Percentiles rank a stretch among this genome's conserved stretches.
phyloP scores from a whole-genome alignment of 2,888 invertebrate genomes.

The Osmoderma eremita region DNA sequence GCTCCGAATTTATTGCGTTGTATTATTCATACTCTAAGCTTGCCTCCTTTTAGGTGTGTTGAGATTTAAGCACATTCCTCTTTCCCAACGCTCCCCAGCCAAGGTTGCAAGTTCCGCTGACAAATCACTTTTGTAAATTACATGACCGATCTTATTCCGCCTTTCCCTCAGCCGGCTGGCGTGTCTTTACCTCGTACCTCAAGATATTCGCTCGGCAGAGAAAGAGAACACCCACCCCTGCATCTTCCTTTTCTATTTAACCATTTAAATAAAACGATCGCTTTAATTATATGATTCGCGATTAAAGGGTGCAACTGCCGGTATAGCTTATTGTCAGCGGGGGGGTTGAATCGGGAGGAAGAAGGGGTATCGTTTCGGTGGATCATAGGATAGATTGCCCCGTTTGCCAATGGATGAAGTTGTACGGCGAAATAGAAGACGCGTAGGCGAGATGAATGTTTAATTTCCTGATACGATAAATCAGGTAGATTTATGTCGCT shows the following conservation, averaged over 20 bases:
- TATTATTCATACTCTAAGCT: constrained; percentile 44
- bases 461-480: constrained; percentile 28
- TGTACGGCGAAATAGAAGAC: constrained; percentile 10
- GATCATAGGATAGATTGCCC: not conserved
- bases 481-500: constrained; percentile 20
- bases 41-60: constrained; percentile 30
- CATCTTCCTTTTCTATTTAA: too few species aligned
- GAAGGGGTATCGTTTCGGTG: not conserved
- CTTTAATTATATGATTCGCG: constrained; percentile 24
- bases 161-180: not conserved
- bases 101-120: constrained; percentile 42
- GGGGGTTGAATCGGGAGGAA: constrained; percentile 2
- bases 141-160: constrained; percentile 36
- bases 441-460: constrained; percentile 13
- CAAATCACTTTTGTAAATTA: constrained; percentile 48
- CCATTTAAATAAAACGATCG: constrained; percentile 23
- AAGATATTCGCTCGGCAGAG: not conserved
- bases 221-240: not conserved
- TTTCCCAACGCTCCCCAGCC: too few species aligned
- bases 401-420: not conserved
- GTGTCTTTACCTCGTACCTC: not conserved
- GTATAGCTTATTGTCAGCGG: too few species aligned
- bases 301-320: constrained; percentile 33
- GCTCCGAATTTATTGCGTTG: constrained; percentile 42
- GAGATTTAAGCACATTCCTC: constrained; percentile 37